Base-by-base conservation (phyloP, 2,888 invertebrate genomes). In the Tinea pellionella region DNA sequence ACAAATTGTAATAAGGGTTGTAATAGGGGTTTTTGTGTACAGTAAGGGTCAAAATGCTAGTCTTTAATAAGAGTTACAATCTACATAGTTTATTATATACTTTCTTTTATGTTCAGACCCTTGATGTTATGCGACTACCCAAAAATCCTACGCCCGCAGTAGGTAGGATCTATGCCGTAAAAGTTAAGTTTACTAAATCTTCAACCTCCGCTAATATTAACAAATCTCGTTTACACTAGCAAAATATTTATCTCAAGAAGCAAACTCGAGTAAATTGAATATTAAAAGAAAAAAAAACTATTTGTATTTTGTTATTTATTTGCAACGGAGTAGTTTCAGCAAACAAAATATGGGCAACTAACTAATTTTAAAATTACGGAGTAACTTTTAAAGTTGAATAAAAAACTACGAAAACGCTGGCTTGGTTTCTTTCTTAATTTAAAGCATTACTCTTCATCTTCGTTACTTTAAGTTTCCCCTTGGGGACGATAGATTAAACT, bases 101-200 rank as follows among this genome's bases (percentile, higher is more conserved):
- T 47, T 47, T 47, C 47, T 47, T 47, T 47, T 47, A 47, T 47
- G 16, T 47, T 15, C 47, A 47, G 47, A 47, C 47, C 47, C 47
- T 47, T 47, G 37, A 47, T 47, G 47, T 47, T 47, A 9, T 47
- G 47, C n/a, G 8, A 47, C 47, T n/a, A 47, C 13, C 13, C 47
- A 47, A 41, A 41, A 24, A 37, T 9, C 37, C 37, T 37, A 9
- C 11, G 2, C 37, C 37, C n/a, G 2, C n/a, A 37, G 37, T 37
- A n/a, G n/a, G n/a, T n/a, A n/a, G n/a, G n/a, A n/a, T 37, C 6
- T 24, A 3, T 24, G n/a, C 9, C 37, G 9, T 37, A 37, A 37
- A 37, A 37, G 37, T 37, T 2, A 37, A 9, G 37, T 37, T 37
- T 37, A 37, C 37, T 37, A 37, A 37, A 37, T 37, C 37, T 37